Evolutionary conservation across 2,888 invertebrate genomes (phyloP), one percentile per base, ranked within the genome.

Genomic region (Volucella zonaria): DNA sequence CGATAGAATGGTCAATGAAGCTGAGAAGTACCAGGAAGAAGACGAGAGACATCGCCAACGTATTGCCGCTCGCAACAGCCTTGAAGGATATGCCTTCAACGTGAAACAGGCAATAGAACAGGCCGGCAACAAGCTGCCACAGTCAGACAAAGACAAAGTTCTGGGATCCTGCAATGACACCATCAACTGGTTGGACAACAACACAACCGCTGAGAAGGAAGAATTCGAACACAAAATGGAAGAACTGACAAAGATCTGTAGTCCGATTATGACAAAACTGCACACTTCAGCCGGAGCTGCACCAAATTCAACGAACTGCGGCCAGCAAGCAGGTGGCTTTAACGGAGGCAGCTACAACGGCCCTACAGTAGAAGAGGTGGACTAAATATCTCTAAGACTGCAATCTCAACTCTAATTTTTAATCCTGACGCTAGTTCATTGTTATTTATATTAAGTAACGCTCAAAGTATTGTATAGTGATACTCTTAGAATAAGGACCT

Each of bases 1-100:
- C 87, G 96, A 97, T 86, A 93, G 95, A 80, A 96, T 96, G 96
- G 91, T 96, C 42, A 91, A 93, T 2, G 96, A 96, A 86, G 96
- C 96, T 0, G 96, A 96, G 89, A 93, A 92, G 62, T 96, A 95
- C 91, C 94, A 94, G 54, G 95, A 95, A 45, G 96, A 96, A 88
- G 96, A 96, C 88, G 94, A 95, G 75, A 93, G 93, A 87, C 95
- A 95, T 87, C 92, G 94, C 14, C 94, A 95, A 87, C 93, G 94
- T 54, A 94, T 97, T 9, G 90, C 93, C 0, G 93, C 95, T 23
- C 93, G 95, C 86, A 97, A 96, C 92, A 93, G 93, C 86, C 92
- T 96, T 61, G 96, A 96, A 90, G 92, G 93, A 62, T 96, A 96
- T 90, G 93, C 89, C 23, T 96, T 95, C 90, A 93, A 93, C 82